phyloP scores from a whole-genome alignment of 2,888 invertebrate species.

The Rambutsinella grinnellia region DNA sequence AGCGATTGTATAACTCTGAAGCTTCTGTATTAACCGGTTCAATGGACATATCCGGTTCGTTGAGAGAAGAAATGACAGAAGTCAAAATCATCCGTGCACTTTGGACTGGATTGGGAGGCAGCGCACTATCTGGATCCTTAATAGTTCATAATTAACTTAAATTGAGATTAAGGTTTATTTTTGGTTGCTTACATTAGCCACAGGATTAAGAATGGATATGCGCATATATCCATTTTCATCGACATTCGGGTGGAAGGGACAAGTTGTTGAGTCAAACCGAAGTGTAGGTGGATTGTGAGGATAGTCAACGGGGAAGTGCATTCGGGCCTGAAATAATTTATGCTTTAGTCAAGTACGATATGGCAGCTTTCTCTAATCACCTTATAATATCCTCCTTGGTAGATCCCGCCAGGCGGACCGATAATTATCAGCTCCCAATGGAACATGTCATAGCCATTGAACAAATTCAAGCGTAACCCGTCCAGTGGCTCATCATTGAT shows the following conservation, averaged over 20 bases:
- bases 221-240: constrained; percentile 99
- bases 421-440: constrained; percentile 99
- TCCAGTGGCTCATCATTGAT: constrained; percentile 97
- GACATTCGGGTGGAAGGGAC: constrained; percentile 99
- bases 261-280: constrained; percentile 87
- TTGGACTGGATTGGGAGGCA: constrained; percentile 99
- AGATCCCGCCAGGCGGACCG: constrained; percentile 98
- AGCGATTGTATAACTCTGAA: constrained; percentile 98
- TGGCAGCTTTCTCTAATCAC: too few relatives aligned
- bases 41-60: constrained; percentile 99
- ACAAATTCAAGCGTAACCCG: constrained; percentile 95
- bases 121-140: constrained; percentile 99
- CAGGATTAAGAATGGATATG: constrained; percentile 99
- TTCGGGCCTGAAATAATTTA: constrained; percentile 91
- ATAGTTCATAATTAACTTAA: constrained; percentile 71
- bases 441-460: constrained; percentile 98
- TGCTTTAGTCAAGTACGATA: too few relatives aligned
- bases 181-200: constrained; percentile 83
- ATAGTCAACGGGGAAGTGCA: constrained; percentile 98
- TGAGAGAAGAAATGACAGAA: constrained; percentile 98
- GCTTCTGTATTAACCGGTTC: constrained; percentile 98
- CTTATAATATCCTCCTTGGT: constrained; percentile 99
- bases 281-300: constrained; percentile 99
- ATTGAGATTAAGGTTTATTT: too few relatives aligned
- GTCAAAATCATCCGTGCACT: constrained; percentile 98